A percentile compares a stretch with the other conserved stretches of the same genome.
Conservation (phyloP, 2,113 vertebrate species). For the Diadophis punctatus region DNA sequence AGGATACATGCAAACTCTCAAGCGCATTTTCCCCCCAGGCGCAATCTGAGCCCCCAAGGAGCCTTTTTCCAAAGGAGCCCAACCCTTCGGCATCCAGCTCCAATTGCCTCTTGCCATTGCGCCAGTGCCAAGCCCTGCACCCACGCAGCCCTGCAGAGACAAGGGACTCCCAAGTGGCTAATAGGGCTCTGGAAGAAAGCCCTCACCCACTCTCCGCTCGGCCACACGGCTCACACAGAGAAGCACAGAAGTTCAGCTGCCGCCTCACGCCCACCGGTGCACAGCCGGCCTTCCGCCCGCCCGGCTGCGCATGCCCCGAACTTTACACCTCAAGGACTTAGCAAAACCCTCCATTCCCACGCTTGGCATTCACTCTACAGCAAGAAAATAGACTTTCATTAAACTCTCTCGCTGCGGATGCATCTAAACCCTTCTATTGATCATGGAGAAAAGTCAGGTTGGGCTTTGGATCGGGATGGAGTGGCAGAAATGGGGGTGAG, state of each 20-base stretch:
- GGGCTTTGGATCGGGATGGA: background rate
- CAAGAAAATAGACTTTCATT: background rate
- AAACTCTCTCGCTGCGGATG: background rate
- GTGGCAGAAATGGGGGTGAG: too few relatives aligned
- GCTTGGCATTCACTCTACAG: background rate
- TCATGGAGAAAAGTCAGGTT: background rate
- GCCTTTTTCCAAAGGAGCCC: background rate
- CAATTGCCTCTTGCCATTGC: background rate
- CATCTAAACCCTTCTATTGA: background rate
- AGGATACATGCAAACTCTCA: background rate
- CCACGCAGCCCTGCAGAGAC: background rate
- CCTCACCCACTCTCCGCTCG: background rate
- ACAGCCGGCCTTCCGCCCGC: background rate
- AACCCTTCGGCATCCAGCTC: background rate
- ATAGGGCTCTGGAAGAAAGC: background rate
- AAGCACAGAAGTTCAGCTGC: background rate
- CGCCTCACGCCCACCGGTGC: background rate
- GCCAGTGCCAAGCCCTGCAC: background rate
- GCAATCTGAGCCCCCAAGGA: background rate
- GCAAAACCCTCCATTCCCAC: background rate
- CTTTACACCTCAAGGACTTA: background rate
- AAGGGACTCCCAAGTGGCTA: background rate
- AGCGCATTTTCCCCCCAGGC: background rate
- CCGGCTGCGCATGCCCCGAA: fast-evolving
- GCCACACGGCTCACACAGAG: background rate